Evolutionary conservation across 1,140 invertebrate genomes (phyloP), one percentile per base, ranked within the genome.

Genomic region (Scaptomyza hsui): DNA sequence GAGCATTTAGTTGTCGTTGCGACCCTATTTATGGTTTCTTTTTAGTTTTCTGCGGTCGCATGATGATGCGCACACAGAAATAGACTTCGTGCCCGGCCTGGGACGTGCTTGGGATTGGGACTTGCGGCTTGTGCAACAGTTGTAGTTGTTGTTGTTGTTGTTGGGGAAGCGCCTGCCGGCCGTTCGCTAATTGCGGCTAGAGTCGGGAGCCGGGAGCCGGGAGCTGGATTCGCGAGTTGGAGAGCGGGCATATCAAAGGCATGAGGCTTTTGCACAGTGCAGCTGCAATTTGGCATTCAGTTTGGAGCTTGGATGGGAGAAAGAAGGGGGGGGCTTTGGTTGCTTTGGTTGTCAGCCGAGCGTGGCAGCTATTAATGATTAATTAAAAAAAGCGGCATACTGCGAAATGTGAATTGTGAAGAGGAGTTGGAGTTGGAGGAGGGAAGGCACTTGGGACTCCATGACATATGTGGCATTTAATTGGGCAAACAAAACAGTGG

Each of bases 391-490:
- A 85, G 76, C 63, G 76, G 81, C 76, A 81, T 70, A 57, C 60
- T 55, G 35, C 24, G 9, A 13, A 37, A 37, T 37, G 45, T n/a
- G 52, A 12, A 53, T 4, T 19, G 13, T 32, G 21, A 9, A 16
- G 44, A n/a, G 12, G 5, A 24, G 19, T 18, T 21, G 47, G 15
- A 39, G 4, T 21, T 7, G 21, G 15, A 12, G 18, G 16, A 4
- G 4, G 4, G 42, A 4, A 10, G 57, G 48, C 12, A 21, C 3
- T 10, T 45, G 47, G 51, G 39, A 57, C 62, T 59, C 21, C 85
- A 85, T 85, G 81, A 85, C 82, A 88, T 81, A 88, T 88, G 75
- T 88, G 72, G 82, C 71, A 88, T 88, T 88, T 88, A 82, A 88
- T 88, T 86, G 82, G 81, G 72, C 82, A 78, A 88, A 88, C 78